Conservation (phyloP, 2,888 invertebrate genomes). For the Ametastegia equiseti region DNA sequence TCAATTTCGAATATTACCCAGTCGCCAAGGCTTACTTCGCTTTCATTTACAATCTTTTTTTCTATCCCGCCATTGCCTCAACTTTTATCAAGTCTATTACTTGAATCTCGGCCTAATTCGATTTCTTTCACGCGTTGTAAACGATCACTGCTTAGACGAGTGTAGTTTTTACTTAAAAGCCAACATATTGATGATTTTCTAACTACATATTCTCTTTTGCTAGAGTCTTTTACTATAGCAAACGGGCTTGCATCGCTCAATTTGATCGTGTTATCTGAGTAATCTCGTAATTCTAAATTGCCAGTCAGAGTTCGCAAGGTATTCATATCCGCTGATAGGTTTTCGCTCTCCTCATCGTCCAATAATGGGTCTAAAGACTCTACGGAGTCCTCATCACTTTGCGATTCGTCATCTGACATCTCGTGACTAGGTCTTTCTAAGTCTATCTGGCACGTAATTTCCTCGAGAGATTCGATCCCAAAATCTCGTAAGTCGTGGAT, state of each 20-base stretch:
- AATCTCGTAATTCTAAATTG: slow-evolving; percentile 39
- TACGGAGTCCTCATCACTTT: neutral
- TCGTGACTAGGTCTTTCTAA: neutral
- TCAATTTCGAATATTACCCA: too few relatives aligned
- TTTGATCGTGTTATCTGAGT: slow-evolving; percentile 29
- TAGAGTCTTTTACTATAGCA: slow-evolving; percentile 47
- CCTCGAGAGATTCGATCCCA: neutral
- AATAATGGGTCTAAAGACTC: neutral
- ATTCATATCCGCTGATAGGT: slow-evolving; percentile 17
- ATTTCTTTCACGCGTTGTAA: slow-evolving; percentile 40
- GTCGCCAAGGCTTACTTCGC: too few relatives aligned
- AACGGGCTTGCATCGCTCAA: slow-evolving; percentile 43
- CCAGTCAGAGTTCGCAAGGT: slow-evolving; percentile 12
- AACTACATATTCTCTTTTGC: slow-evolving; percentile 42
- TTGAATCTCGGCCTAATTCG: slow-evolving; percentile 9
- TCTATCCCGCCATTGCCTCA: too few relatives aligned
- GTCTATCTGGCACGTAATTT: neutral
- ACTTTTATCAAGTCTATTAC: too few relatives aligned
- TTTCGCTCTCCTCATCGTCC: neutral
- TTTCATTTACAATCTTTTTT: too few relatives aligned
- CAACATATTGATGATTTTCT: slow-evolving; percentile 50
- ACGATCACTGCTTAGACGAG: slow-evolving; percentile 42
- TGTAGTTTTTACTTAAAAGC: slow-evolving; percentile 48
- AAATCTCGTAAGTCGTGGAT: neutral
- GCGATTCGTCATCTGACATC: slow-evolving; percentile 9